Percentiles rank a stretch among this genome's conserved stretches.
phyloP scores from a whole-genome alignment of 2,113 vertebrate genomes.

The Mungos mungo region DNA sequence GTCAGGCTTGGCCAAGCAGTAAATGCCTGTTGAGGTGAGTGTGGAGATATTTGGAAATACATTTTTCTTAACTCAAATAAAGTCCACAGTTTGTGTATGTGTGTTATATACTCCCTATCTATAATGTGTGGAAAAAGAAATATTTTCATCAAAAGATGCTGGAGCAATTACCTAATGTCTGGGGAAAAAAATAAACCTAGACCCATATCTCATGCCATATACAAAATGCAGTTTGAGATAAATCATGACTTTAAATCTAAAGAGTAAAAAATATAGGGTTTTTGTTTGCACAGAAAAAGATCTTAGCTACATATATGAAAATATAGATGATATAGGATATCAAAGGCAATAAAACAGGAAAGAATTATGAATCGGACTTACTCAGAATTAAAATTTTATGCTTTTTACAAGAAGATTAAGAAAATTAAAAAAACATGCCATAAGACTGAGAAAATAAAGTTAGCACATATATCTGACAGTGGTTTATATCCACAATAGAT shows the following conservation, averaged over 20 bases:
- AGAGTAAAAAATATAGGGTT: neutral
- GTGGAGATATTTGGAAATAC: slow-evolving; percentile 65
- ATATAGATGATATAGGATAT: neutral
- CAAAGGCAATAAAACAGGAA: neutral
- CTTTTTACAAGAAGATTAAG: neutral
- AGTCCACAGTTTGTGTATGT: slow-evolving; percentile 84
- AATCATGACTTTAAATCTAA: neutral
- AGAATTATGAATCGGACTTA: neutral
- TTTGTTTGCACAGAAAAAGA: neutral
- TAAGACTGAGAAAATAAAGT: neutral
- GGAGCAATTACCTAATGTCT: neutral
- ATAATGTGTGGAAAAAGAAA: neutral
- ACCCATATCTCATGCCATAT: neutral
- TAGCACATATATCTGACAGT: neutral
- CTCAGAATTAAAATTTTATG: neutral
- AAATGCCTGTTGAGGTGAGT: neutral
- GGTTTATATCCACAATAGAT: neutral
- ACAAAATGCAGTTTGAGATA: neutral
- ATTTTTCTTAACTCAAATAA: slow-evolving; percentile 87
- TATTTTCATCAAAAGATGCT: neutral
- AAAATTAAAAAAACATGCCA: neutral
- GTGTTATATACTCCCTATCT: neutral
- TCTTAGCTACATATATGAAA: neutral
- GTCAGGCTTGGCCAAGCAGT: neutral
- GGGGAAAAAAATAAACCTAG: neutral